These are phyloP conservation scores for Diadegma fenestrale DNA, from an alignment of 2,888 invertebrate species.

Conservation along the genomic window DNA sequence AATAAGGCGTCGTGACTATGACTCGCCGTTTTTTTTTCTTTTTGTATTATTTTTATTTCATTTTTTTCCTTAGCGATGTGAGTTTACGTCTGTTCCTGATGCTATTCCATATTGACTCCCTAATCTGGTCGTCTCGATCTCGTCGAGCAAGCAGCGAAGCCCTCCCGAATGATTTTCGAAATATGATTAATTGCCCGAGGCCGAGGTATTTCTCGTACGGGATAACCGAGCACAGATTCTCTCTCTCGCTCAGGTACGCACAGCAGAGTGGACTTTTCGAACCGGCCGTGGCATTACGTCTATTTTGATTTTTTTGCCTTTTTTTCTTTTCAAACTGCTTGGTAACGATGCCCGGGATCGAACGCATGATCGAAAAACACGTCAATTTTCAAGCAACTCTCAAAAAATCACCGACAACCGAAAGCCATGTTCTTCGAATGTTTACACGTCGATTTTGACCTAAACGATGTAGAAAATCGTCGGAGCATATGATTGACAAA, in stretches of 20 bases:
- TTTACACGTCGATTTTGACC: neutral
- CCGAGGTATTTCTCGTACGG: slow-evolving; percentile 70
- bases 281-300: slow-evolving; percentile 49
- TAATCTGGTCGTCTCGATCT: slow-evolving; percentile 83
- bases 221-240: slow-evolving; percentile 44
- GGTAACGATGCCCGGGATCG: slow-evolving; percentile 53
- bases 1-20: slow-evolving; percentile 65
- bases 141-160: slow-evolving; percentile 75
- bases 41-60: slow-evolving; percentile 36
- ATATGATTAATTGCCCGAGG: slow-evolving; percentile 84
- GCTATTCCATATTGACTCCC: slow-evolving; percentile 68
- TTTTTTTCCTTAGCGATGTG: slow-evolving; percentile 32
- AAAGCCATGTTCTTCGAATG: neutral
- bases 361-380: slow-evolving; percentile 51
- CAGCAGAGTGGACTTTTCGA: slow-evolving; percentile 63
- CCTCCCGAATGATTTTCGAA: slow-evolving; percentile 83
- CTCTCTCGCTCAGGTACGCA: slow-evolving; percentile 20
- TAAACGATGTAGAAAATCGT: neutral
- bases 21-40: slow-evolving; percentile 68
- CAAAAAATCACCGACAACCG: slow-evolving; percentile 25
- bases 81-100: slow-evolving; percentile 56
- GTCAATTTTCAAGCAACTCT: slow-evolving; percentile 16
- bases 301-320: slow-evolving; percentile 48
- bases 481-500: neutral
- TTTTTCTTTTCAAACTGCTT: slow-evolving; percentile 42